Conservation (phyloP, 2,797 vertebrate species). For the Catamblyrhynchus diadema region DNA sequence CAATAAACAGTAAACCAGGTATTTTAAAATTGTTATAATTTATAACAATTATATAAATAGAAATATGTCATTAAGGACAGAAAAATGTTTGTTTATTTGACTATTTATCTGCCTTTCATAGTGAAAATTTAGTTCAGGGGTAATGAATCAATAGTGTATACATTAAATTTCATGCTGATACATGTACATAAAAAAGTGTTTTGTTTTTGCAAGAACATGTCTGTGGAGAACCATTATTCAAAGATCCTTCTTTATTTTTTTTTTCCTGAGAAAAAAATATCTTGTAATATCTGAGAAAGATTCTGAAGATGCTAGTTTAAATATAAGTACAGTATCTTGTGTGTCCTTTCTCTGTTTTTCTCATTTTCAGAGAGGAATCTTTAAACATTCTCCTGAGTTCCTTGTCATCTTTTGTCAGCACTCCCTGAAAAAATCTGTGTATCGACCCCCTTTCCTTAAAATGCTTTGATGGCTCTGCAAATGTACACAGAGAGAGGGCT, state of each 20-base stretch:
- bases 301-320: neutral
- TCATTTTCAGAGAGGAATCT: neutral
- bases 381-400: neutral
- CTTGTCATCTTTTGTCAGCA: neutral
- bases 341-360: neutral
- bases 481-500: neutral
- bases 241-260: neutral
- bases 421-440: neutral
- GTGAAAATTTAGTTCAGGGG: neutral
- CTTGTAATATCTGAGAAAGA: neutral
- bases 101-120: neutral
- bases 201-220: neutral
- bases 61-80: neutral
- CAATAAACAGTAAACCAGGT: neutral
- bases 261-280: neutral
- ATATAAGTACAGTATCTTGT: neutral
- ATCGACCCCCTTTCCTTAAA: neutral
- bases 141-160: neutral
- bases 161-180: neutral
- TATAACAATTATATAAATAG: neutral
- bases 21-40: neutral
- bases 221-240: neutral
- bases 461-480: neutral
- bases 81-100: neutral
- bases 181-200: neutral